A percentile compares a stretch with the other conserved stretches of the same genome.
Evolutionary conservation across 2,797 vertebrate genomes (phyloP).

Genomic region (Sebastes paucispinis): DNA sequence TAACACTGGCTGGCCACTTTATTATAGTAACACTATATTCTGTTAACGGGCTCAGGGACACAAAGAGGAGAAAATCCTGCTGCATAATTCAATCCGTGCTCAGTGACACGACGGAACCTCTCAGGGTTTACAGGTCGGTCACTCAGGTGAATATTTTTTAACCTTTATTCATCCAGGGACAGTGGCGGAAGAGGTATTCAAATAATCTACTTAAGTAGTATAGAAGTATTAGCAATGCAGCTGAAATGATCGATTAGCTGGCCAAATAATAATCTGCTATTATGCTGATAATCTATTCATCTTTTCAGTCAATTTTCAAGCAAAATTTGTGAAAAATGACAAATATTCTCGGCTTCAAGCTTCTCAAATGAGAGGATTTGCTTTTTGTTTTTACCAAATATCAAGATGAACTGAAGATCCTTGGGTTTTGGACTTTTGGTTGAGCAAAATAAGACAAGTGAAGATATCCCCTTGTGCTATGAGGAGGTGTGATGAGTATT

Average conservation of each 20-base stretch:
- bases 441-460: not conserved
- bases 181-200: not conserved
- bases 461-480: not conserved
- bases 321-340: not conserved
- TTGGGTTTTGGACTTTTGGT: not conserved
- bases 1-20: not conserved
- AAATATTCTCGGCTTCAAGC: not conserved
- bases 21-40: not conserved
- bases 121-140: not conserved
- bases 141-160: not conserved
- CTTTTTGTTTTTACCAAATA: no score
- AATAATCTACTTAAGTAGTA: not conserved
- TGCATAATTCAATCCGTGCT: conserved; percentile 5
- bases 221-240: not conserved
- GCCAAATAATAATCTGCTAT: not conserved
- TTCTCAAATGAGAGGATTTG: not conserved
- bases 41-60: not conserved
- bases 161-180: not conserved
- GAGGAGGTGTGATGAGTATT: not conserved
- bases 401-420: not conserved
- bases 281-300: not conserved
- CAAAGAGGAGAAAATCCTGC: not conserved
- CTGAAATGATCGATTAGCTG: not conserved
- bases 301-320: not conserved
- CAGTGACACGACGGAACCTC: not conserved